Conservation (phyloP, 2,888 invertebrate species). For the Seira sanloemensis region DNA sequence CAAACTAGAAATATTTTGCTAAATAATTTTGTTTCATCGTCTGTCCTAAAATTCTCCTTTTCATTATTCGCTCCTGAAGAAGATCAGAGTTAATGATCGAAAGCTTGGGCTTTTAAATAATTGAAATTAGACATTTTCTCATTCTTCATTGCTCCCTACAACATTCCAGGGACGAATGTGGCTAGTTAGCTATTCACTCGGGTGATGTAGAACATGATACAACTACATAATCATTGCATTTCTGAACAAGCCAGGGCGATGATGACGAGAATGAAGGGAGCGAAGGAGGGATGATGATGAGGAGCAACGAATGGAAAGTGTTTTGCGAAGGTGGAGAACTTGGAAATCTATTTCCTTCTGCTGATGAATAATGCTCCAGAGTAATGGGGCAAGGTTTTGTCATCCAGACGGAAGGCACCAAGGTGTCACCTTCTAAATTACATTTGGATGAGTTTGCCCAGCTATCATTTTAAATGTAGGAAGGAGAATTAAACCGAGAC, state of each 20-base stretch:
- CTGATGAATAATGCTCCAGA: slow-evolving; percentile 43
- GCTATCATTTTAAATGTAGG: background rate
- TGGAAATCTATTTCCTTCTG: background rate
- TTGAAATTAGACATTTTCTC: slow-evolving; percentile 54
- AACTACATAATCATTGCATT: slow-evolving; percentile 28
- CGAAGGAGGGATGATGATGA: too few relatives aligned
- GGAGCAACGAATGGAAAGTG: too few relatives aligned
- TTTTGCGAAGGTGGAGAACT: too few relatives aligned
- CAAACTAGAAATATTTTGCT: too few relatives aligned
- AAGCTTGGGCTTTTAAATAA: too few relatives aligned
- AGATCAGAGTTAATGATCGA: too few relatives aligned
- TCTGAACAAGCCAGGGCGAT: slow-evolving; percentile 4
- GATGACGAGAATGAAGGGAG: background rate
- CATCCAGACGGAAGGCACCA: slow-evolving; percentile 34
- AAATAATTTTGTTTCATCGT: too few relatives aligned
- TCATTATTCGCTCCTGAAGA: too few relatives aligned
- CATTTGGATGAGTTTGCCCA: slow-evolving; percentile 21
- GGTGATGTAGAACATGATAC: too few relatives aligned
- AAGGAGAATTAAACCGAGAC: slow-evolving; percentile 54
- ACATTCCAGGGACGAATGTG: slow-evolving; percentile 42
- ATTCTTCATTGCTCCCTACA: slow-evolving; percentile 53
- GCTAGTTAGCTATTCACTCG: slow-evolving; percentile 15
- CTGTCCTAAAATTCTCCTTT: too few relatives aligned
- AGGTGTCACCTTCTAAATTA: slow-evolving; percentile 62
- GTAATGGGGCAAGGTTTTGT: slow-evolving; percentile 53